Conservation (phyloP, 2,797 vertebrate genomes). For the Trichosurus vulpecula region DNA sequence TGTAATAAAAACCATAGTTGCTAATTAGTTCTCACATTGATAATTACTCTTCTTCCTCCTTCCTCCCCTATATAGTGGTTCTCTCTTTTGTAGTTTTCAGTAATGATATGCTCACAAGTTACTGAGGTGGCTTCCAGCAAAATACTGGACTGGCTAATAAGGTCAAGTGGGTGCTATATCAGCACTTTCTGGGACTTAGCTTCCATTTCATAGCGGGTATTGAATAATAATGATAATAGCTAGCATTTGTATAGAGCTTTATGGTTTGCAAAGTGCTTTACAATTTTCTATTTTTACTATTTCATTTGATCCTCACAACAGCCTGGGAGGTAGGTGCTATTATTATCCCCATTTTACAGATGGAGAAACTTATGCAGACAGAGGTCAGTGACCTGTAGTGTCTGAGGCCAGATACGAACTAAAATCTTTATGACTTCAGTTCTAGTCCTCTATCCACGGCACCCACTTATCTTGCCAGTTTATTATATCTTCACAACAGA, state of each 20-base stretch:
- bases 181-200: not conserved
- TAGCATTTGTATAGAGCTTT: not conserved
- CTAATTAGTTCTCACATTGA: conserved; percentile 1
- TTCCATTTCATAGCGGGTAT: not conserved
- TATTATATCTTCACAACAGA: not conserved
- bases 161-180: not conserved
- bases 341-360: not conserved
- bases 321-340: not conserved
- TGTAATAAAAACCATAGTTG: conserved; percentile 4
- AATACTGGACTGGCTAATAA: not conserved
- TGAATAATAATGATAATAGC: not conserved
- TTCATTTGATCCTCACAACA: not conserved
- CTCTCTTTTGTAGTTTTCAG: conserved; percentile 20
- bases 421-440: not conserved
- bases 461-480: not conserved
- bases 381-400: not conserved
- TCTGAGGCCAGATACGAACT: not conserved
- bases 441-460: not conserved
- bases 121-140: not conserved
- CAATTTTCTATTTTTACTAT: too few species aligned
- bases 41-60: conserved; percentile 5
- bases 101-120: not conserved
- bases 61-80: not conserved
- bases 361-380: not conserved
- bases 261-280: not conserved